Base-by-base conservation (phyloP, 2,113 vertebrate species). In the Neolamprologus toae region DNA sequence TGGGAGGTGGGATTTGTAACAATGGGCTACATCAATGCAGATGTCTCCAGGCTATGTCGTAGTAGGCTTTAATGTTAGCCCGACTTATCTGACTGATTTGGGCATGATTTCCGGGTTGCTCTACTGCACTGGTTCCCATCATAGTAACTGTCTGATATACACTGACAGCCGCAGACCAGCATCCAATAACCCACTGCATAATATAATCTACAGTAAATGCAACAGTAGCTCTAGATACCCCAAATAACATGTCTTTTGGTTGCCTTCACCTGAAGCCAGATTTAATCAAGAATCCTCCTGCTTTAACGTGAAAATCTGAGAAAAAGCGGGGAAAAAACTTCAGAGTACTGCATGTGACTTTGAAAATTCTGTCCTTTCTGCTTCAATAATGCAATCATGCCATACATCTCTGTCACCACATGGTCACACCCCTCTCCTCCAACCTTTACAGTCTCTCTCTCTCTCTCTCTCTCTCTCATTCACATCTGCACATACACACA, bases 401-500 rank as follows among this genome's bases (percentile, higher is more conserved):
- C 82, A 94, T 96, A 94, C 86, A 94, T 96, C 96, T 95, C 91
- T 94, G 95, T 96, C 95, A 95, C 88, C 87, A 92, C 90, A 92
- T 92, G 92, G 90, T 93, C 94, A 93, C 93, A 92, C 91, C 89
- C 87, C 89, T 94, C 86, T 84, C 71, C 84, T 86, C 88, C 92
- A 94, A 91, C 86, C 92, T 93, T 93, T 92, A 83, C 83, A 85
- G 89, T 85, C 42, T 73, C 80, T 61, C 79, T 35, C 59, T 31
- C 82, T 63, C 82, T 80, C 68, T 59, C 57, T 23, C 82, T 59
- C 82, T 81, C 73, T 47, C 45, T 47, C 45, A 47, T 57, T 85
- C 80, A 79, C 87, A 82, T 28, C 19, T 78, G 45, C 90, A 86
- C 86, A 82, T 80, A 61, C 86, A 59, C 91, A 73, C 81, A 83